A percentile compares a stretch with the other conserved stretches of the same genome.
Evolutionary conservation across 2,888 invertebrate genomes (phyloP).

Genomic region (Ophion slaviceki): DNA sequence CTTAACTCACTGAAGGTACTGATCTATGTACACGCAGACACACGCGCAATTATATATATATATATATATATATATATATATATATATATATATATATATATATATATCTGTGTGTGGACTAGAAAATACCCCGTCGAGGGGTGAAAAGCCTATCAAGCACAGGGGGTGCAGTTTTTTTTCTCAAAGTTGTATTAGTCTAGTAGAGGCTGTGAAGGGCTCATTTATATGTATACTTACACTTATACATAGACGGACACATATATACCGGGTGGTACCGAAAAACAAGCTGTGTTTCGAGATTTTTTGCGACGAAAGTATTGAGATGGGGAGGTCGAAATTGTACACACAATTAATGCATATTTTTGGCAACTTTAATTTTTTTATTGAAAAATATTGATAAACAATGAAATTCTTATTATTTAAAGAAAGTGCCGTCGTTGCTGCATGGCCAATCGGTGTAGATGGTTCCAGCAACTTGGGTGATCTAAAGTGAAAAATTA

Average conservation of each 20-base stretch:
- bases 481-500: no score
- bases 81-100: neutral
- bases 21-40: slow-evolving; percentile 3
- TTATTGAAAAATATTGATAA: no score
- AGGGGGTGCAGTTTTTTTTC: slow-evolving; percentile 44
- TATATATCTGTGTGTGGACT: slow-evolving; percentile 23
- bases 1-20: slow-evolving; percentile 23
- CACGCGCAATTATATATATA: neutral
- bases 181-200: slow-evolving; percentile 53
- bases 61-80: slow-evolving; percentile 1
- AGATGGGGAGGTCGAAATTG: no score
- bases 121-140: slow-evolving; percentile 43
- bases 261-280: neutral
- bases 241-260: neutral
- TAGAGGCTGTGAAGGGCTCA: slow-evolving; percentile 23
- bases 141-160: slow-evolving; percentile 55
- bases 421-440: no score
- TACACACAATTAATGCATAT: no score
- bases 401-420: no score
- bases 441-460: no score
- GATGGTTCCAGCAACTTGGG: no score
- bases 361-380: no score
- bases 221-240: neutral
- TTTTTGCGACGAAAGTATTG: no score
- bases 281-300: no score